A percentile compares a stretch with the other conserved stretches of the same genome.
These are phyloP conservation scores for Chironomus tentans DNA, from an alignment of 2,888 invertebrate species.

Conservation along the genomic window DNA sequence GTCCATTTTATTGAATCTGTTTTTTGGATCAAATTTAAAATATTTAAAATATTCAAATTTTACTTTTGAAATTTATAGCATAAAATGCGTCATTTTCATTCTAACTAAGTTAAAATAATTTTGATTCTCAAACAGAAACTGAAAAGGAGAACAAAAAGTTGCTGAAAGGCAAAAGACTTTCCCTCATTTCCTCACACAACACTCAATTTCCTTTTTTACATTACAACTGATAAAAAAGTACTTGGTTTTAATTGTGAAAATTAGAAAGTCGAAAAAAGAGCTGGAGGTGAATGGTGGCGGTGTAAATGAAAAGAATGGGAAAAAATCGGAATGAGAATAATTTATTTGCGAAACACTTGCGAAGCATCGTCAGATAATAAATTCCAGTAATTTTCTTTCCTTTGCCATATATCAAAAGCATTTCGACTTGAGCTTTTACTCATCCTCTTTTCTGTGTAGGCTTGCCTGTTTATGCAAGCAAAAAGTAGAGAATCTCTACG, in stretches of 20 bases:
- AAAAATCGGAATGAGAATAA: slow-evolving; percentile 4
- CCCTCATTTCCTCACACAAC: not conserved
- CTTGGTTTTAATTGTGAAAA: not conserved
- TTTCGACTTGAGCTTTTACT: not conserved
- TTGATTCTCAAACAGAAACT: no score
- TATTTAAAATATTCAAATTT: no score
- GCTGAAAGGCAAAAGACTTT: not conserved
- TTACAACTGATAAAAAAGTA: not conserved
- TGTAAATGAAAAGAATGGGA: not conserved
- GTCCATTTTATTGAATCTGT: no score
- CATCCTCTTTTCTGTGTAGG: not conserved
- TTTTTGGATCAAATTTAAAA: no score
- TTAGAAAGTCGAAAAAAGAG: not conserved
- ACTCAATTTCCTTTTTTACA: not conserved
- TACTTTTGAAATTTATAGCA: no score
- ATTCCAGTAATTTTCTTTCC: slow-evolving; percentile 1
- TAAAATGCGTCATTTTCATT: no score
- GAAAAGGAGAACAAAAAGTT: not conserved
- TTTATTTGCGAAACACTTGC: slow-evolving; percentile 23
- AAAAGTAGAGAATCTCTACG: not conserved
- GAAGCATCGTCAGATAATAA: slow-evolving; percentile 18
- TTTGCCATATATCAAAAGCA: not conserved
- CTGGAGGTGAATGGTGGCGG: not conserved
- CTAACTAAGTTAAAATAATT: no score
- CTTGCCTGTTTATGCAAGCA: not conserved